Conservation (phyloP, 2,888 invertebrate species). For the Cephalotes varians region DNA sequence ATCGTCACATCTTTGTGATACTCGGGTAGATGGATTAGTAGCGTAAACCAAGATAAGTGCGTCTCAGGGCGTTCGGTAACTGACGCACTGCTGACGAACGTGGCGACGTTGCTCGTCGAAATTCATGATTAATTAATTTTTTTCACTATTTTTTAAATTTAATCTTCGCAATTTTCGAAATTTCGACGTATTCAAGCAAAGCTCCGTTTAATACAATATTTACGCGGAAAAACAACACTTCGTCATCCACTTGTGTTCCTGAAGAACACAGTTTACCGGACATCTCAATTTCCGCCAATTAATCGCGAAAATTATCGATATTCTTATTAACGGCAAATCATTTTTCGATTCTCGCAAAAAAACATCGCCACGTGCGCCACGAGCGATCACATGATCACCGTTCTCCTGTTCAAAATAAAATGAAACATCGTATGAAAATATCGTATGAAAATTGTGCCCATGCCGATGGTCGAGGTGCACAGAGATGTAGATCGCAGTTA, state of each 20-base stretch:
- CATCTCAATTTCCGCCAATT: no score
- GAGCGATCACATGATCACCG: background rate
- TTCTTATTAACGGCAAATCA: background rate
- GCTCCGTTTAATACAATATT: background rate
- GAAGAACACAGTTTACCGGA: constrained; percentile 68
- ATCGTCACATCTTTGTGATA: background rate
- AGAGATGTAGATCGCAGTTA: constrained; percentile 38
- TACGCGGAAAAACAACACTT: background rate
- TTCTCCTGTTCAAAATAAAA: constrained; percentile 14
- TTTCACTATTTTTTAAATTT: background rate
- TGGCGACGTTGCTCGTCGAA: background rate
- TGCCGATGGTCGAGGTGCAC: constrained; percentile 48
- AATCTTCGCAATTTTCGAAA: background rate
- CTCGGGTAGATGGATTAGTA: background rate
- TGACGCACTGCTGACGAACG: background rate
- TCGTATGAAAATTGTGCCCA: constrained; percentile 45
- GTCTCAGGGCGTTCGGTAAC: background rate
- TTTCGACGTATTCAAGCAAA: background rate
- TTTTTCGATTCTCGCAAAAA: background rate
- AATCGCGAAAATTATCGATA: background rate
- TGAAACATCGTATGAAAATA: no score
- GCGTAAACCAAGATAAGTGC: background rate
- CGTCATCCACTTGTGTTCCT: background rate
- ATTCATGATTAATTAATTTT: background rate
- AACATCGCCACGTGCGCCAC: background rate